phyloP scores from a whole-genome alignment of 2,888 invertebrate species.

The Tipula helvola region DNA sequence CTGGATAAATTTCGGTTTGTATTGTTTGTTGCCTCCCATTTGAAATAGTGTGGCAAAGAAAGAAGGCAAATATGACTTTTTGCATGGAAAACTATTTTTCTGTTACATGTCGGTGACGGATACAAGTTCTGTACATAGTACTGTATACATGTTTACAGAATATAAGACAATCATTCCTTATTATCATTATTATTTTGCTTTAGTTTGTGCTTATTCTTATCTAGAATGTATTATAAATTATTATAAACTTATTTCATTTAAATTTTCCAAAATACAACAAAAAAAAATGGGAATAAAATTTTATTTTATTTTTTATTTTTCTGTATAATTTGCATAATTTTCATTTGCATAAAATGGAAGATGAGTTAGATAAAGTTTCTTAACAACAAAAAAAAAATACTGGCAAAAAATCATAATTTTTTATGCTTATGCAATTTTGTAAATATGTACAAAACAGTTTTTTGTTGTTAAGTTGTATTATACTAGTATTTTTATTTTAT shows the following conservation, averaged over 20 bases:
- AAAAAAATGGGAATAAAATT: neutral
- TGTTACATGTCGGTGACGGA: neutral
- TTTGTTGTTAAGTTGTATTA: neutral
- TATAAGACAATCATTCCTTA: neutral
- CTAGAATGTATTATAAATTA: neutral
- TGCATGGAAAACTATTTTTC: neutral
- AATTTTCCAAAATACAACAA: neutral
- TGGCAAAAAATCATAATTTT: constrained; percentile 4
- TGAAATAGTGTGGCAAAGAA: neutral
- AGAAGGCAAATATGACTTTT: neutral
- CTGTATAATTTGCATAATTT: neutral
- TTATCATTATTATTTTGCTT: neutral
- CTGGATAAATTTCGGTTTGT: neutral
- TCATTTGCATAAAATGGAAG: constrained; percentile 4
- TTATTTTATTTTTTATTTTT: too few relatives aligned
- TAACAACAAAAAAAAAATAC: neutral
- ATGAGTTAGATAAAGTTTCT: neutral
- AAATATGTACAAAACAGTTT: neutral
- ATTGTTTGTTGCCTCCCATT: neutral
- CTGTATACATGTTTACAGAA: neutral
- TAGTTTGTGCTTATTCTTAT: neutral
- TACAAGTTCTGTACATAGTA: neutral
- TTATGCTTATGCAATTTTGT: neutral
- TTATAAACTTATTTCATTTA: constrained; percentile 4
- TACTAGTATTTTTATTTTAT: neutral